These are phyloP conservation scores for Synanthedon myopaeformis DNA, from an alignment of 2,888 invertebrate species.

Conservation along the genomic window DNA sequence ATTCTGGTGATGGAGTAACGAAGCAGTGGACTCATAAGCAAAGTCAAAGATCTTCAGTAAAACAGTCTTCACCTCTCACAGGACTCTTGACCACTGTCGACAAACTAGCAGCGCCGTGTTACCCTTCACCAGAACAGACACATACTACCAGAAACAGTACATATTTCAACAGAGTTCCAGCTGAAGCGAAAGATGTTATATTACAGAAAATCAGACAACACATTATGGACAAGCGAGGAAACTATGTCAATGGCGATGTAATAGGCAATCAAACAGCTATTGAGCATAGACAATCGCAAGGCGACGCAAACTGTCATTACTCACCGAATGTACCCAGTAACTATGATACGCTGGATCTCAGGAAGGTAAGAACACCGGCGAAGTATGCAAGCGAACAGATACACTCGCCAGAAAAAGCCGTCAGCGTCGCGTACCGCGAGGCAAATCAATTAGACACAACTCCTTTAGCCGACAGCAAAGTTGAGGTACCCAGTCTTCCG, in stretches of 20 bases:
- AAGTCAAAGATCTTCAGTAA: conserved; percentile 18
- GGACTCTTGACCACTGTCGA: conserved; percentile 68
- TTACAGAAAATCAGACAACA: conserved; percentile 65
- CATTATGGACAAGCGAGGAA: conserved; percentile 62
- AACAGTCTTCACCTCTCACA: conserved; percentile 30
- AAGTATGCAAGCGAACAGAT: conserved; percentile 26
- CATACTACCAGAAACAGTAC: conserved; percentile 32
- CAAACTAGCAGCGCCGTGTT: conserved; percentile 31
- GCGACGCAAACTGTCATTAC: conserved; percentile 34
- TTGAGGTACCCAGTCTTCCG: conserved; percentile 41
- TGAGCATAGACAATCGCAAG: conserved; percentile 40
- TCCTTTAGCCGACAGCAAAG: conserved; percentile 34
- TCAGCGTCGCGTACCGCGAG: conserved; percentile 16
- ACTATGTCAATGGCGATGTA: conserved; percentile 21
- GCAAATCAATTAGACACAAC: conserved; percentile 27
- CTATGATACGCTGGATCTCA: conserved; percentile 52
- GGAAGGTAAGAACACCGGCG: conserved; percentile 56
- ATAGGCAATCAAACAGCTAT: conserved; percentile 25
- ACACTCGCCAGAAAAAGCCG: conserved; percentile 27
- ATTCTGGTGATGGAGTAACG: conserved; percentile 37
- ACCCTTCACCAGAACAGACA: conserved; percentile 23
- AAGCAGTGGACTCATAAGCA: conserved; percentile 42
- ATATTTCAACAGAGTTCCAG: conserved; percentile 56
- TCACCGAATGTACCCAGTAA: conserved; percentile 25
- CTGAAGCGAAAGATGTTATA: conserved; percentile 61